phyloP scores from a whole-genome alignment of 2,797 vertebrate species.

The Erethizon dorsatum region DNA sequence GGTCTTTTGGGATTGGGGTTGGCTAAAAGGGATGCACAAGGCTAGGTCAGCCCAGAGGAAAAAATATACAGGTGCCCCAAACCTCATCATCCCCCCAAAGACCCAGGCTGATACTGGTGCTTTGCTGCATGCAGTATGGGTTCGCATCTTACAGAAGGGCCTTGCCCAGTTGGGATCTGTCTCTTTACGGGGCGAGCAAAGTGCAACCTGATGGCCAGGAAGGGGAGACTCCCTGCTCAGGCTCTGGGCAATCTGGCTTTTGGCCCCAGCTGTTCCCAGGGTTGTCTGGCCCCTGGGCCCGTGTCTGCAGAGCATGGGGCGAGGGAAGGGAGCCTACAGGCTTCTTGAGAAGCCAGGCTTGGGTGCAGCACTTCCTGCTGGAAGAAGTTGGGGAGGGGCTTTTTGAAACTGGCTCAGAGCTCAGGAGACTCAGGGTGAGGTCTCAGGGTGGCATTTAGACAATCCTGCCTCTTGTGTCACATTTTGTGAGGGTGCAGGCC shows the following conservation, averaged over 20 bases:
- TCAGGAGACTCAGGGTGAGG: not conserved
- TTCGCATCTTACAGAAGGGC: rapidly evolving
- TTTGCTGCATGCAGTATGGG: rapidly evolving
- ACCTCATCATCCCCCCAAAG: rapidly evolving
- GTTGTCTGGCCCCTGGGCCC: not conserved
- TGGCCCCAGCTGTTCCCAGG: not conserved
- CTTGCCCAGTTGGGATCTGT: not conserved
- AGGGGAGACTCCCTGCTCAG: not conserved
- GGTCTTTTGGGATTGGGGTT: not conserved
- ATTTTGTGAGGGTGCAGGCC: not conserved
- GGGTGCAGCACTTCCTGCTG: not conserved
- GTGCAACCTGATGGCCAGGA: not conserved
- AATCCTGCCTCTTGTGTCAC: not conserved
- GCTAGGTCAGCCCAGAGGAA: not conserved
- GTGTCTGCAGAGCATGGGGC: not conserved
- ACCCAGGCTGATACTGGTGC: not conserved
- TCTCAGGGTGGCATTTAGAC: not conserved
- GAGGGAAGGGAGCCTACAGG: rapidly evolving
- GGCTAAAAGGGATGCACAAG: not conserved
- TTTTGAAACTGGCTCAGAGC: not conserved
- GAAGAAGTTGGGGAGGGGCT: not conserved
- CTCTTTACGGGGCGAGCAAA: not conserved
- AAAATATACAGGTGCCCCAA: not conserved
- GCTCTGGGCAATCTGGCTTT: not conserved
- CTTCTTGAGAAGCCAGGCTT: not conserved